Base-by-base conservation (phyloP, 1,140 invertebrate genomes). In the Drosophila murphyi region DNA sequence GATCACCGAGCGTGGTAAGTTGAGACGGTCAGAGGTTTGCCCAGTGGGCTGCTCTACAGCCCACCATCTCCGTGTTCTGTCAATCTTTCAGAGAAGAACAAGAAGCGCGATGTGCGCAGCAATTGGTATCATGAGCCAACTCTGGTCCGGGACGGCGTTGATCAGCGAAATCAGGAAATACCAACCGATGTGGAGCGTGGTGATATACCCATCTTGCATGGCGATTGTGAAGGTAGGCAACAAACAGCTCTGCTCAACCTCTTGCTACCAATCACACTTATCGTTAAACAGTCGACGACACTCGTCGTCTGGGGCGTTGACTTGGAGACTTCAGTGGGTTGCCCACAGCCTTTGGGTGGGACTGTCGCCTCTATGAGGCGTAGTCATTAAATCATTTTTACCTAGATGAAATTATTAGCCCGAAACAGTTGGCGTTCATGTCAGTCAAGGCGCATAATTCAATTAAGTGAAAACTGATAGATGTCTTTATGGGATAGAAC, bases 171-270 rank as follows among this genome's bases (percentile, higher is more conserved):
- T 39, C 75, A 88, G 68, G 82, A 91, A 72, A 77, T 85, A 59
- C 85, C 88, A 10, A 92, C 93, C 56, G 92, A 93, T 3, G 80
- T 78, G 32, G 86, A 94, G 59, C 93, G 95, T 92, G 96, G 96
- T 61, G 96, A 97, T 90, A 97, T 97, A 82, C 96, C 96, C 20
- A 94, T 95, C 20, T 93, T 95, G 59, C 94, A 95, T 78, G 94
- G 95, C 73, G 93, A 96, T 74, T 96, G 95, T 82, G 94, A 94
- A 92, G 94, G 94, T 95, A 93, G 74, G 90, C n/a, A 28, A 57
- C 35, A 71, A 20, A 20, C 20, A 20, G 20, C 1, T 20, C 20
- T 20, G 37, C 39, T 51, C 52, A 43, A 41, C 61, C 52, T 35
- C 51, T 70, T 28, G 57, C 55, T 47, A 29, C 54, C 48, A 52